A percentile compares a stretch with the other conserved stretches of the same genome.
These are phyloP conservation scores for Nephrotoma flavescens DNA, from an alignment of 2,888 invertebrate genomes.

Conservation along the genomic window DNA sequence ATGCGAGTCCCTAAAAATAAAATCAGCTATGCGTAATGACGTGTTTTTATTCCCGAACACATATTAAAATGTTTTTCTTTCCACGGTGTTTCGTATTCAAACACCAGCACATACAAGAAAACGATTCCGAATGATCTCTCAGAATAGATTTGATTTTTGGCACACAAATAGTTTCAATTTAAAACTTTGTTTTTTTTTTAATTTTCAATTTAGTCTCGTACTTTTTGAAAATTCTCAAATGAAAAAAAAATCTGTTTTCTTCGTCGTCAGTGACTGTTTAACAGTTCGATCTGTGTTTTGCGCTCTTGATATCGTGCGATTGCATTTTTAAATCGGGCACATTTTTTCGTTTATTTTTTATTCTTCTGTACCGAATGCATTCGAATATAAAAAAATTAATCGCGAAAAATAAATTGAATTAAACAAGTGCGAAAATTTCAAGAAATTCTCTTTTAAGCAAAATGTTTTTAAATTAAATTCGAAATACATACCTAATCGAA, in stretches of 20 bases:
- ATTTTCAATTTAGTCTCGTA: background rate
- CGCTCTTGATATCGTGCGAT: background rate
- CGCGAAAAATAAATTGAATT: background rate
- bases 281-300: background rate
- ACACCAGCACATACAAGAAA: background rate
- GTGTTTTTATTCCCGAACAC: background rate
- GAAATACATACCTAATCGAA: background rate
- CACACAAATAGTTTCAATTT: background rate
- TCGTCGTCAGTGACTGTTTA: background rate
- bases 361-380: background rate
- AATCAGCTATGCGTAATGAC: background rate
- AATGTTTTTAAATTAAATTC: background rate
- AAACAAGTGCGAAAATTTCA: background rate
- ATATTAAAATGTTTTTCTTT: background rate
- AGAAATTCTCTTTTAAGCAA: background rate
- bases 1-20: background rate
- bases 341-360: background rate
- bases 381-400: background rate
- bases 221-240: background rate
- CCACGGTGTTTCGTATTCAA: background rate
- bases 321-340: background rate
- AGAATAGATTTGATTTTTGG: background rate
- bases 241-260: background rate
- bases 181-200: background rate
- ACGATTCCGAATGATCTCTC: background rate